phyloP scores from a whole-genome alignment of 1,140 invertebrate species.

The Musca vetustissima region DNA sequence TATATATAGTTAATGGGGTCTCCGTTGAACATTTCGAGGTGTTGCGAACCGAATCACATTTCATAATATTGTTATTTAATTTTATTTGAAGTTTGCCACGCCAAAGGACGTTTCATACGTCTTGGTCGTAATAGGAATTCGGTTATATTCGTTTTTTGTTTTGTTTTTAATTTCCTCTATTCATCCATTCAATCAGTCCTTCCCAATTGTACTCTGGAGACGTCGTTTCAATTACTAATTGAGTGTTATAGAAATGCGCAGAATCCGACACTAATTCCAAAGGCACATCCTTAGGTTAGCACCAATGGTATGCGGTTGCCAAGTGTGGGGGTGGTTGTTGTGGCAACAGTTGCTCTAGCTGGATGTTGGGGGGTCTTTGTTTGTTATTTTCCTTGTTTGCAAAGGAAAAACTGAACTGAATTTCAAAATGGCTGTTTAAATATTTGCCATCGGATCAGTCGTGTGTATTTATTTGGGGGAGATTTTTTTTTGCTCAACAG shows the following conservation, averaged over 20 bases:
- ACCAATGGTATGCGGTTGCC: conserved; percentile 24
- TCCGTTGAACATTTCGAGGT: too few species aligned
- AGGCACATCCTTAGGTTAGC: conserved; percentile 4
- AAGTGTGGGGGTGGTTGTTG: conserved; percentile 9
- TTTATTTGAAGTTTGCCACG: too few species aligned
- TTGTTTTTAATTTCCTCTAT: too few species aligned
- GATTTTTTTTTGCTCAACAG: not conserved
- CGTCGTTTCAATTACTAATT: conserved; percentile 7
- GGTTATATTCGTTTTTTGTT: too few species aligned
- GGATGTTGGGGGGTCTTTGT: not conserved
- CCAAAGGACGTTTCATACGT: too few species aligned
- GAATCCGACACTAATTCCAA: conserved; percentile 1
- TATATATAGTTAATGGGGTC: too few species aligned
- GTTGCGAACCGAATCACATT: too few species aligned
- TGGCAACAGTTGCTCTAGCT: conserved; percentile 1
- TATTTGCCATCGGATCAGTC: conserved; percentile 40
- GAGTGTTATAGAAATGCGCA: conserved; percentile 1
- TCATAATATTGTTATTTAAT: too few species aligned
- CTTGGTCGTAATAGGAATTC: too few species aligned
- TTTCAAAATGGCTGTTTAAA: conserved; percentile 53
- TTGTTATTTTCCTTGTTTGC: not conserved
- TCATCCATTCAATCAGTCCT: not conserved
- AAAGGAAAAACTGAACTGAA: conserved; percentile 9
- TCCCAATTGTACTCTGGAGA: not conserved
- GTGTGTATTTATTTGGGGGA: conserved; percentile 10